Evolutionary conservation across 2,888 invertebrate genomes (phyloP).

Genomic region (Drosophila merina): DNA sequence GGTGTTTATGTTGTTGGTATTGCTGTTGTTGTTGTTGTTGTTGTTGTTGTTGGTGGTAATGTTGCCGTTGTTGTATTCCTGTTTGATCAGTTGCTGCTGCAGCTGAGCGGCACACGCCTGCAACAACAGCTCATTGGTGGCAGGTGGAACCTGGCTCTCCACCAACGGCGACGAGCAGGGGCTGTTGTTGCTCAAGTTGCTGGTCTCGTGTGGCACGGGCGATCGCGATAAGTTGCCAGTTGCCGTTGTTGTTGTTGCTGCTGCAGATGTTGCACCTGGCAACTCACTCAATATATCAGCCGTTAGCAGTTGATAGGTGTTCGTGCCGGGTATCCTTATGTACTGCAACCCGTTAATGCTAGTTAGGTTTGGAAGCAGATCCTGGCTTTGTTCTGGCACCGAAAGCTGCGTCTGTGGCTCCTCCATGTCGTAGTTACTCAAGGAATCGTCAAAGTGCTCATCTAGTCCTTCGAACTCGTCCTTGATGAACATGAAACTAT

Average conservation of each 20-base stretch:
- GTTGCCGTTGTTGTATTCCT: conserved; percentile 46
- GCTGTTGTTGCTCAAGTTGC: conserved; percentile 42
- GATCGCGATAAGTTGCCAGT: conserved; percentile 67
- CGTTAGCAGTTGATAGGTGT: conserved; percentile 87
- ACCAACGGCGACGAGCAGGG: conserved; percentile 48
- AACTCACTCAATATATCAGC: conserved; percentile 84
- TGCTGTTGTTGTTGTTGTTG: conserved; percentile 44
- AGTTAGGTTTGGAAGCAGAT: conserved; percentile 84
- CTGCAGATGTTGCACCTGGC: conserved; percentile 47
- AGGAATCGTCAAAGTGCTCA: conserved; percentile 77
- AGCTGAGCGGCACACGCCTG: conserved; percentile 80
- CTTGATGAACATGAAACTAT: conserved; percentile 80
- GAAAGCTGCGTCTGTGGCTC: conserved; percentile 35
- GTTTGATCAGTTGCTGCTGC: conserved; percentile 57
- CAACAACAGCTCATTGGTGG: conserved; percentile 81
- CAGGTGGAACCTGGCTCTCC: conserved; percentile 78
- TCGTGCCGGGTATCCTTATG: conserved; percentile 86
- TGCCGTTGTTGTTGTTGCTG: conserved; percentile 53
- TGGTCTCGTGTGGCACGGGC: conserved; percentile 70
- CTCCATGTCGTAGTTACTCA: conserved; percentile 80
- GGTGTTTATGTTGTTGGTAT: conserved; percentile 42
- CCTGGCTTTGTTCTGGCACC: conserved; percentile 17
- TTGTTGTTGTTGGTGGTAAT: conserved; percentile 44
- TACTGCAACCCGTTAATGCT: conserved; percentile 85
- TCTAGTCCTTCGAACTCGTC: conserved; percentile 80